A percentile compares a stretch with the other conserved stretches of the same genome.
These are phyloP conservation scores for Clytia hemisphaerica DNA, from an alignment of 30 jellyfish, hydroid and myxozoan species.

Conservation along the genomic window DNA sequence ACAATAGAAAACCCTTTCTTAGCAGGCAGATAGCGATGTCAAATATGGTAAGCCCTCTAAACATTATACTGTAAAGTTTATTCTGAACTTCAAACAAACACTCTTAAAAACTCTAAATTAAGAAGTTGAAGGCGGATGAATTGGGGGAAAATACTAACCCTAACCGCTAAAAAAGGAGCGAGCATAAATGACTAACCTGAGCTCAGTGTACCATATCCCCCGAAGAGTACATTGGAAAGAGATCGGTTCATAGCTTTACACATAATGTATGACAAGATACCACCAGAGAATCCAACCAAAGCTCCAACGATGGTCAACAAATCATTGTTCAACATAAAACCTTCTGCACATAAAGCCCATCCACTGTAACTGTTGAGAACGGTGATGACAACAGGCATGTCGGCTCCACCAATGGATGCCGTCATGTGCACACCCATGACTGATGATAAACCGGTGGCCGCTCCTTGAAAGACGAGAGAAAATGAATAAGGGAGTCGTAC, in stretches of 20 bases:
- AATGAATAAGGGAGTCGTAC: too few species aligned
- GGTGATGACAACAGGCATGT: slow-evolving; percentile 97
- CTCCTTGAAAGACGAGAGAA: slow-evolving; percentile 31
- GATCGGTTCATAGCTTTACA: slow-evolving; percentile 97
- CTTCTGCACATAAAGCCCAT: slow-evolving; percentile 98
- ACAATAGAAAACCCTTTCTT: too few species aligned
- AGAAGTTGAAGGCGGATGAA: not conserved
- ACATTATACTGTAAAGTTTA: not conserved
- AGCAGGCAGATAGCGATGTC: too few species aligned
- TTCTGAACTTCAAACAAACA: not conserved
- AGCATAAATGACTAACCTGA: slow-evolving; percentile 47
- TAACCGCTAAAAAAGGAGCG: not conserved
- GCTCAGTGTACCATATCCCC: slow-evolving; percentile 88
- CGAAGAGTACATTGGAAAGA: slow-evolving; percentile 78
- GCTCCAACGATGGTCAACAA: slow-evolving; percentile 93
- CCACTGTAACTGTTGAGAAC: slow-evolving; percentile 99
- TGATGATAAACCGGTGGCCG: slow-evolving; percentile 84
- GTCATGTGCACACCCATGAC: slow-evolving; percentile 98
- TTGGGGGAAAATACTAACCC: not conserved
- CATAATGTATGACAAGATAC: slow-evolving; percentile 87
- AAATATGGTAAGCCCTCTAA: too few species aligned
- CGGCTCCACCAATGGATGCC: slow-evolving; percentile 98
- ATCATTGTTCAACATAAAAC: slow-evolving; percentile 90
- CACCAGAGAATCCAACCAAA: slow-evolving; percentile 95
- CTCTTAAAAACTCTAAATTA: not conserved